phyloP scores from a whole-genome alignment of 2,797 vertebrate species.

The Sebastes itinus region DNA sequence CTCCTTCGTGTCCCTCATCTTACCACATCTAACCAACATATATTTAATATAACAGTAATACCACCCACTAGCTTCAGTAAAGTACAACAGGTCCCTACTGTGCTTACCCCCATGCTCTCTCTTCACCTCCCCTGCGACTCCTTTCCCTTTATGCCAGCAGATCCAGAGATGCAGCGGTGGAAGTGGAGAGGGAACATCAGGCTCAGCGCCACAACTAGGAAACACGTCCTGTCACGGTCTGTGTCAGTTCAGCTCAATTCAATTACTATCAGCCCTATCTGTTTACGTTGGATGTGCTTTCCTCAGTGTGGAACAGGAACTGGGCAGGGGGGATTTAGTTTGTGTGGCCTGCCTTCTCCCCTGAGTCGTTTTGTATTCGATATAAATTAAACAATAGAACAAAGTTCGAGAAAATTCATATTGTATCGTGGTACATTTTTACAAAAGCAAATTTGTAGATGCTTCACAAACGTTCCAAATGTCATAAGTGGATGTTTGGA shows the following conservation, averaged over 20 bases:
- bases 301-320: conserved; percentile 55
- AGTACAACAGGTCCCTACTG: background rate
- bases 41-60: background rate
- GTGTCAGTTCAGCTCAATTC: conserved; percentile 64
- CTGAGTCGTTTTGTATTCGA: conserved; percentile 20
- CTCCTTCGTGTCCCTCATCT: background rate
- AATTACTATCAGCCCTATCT: conserved; percentile 70
- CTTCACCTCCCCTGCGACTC: conserved; percentile 20
- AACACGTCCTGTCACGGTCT: conserved; percentile 51
- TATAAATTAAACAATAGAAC: conserved; percentile 40
- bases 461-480: conserved; percentile 4
- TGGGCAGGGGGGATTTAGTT: conserved; percentile 16
- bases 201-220: conserved; percentile 27
- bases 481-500: conserved; percentile 25
- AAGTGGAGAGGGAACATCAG: conserved; percentile 32
- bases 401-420: background rate
- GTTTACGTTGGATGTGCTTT: conserved; percentile 68
- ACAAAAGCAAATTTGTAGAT: conserved; percentile 19
- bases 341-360: conserved; percentile 49
- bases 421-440: background rate
- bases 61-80: background rate
- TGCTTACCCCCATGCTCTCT: conserved; percentile 1
- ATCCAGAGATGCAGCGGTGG: conserved; percentile 36
- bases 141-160: conserved; percentile 10
- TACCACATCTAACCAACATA: background rate